Conservation (phyloP, 2,113 vertebrate species). For the Megalops atlanticus region DNA sequence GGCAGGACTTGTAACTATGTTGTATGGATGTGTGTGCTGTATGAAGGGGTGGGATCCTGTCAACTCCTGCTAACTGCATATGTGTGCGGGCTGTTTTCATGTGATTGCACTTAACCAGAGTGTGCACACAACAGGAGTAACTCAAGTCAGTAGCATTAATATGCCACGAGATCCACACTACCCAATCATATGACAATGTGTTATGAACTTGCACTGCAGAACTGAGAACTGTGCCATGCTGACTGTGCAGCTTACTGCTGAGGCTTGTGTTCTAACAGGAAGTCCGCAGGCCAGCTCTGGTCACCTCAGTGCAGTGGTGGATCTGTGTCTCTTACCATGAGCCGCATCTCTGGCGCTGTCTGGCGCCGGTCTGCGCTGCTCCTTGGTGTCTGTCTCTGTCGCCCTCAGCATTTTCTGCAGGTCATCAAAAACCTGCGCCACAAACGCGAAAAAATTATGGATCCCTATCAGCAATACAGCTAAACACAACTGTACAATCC, state of each 20-base stretch:
- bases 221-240: no score
- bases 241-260: background rate
- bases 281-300: background rate
- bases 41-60: no score
- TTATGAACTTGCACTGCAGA: no score
- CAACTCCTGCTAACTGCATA: background rate
- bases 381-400: constrained; percentile 24
- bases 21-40: no score
- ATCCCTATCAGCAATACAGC: background rate
- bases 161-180: no score
- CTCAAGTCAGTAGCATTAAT: no score
- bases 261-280: background rate
- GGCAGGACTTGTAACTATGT: no score
- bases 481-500: background rate
- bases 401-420: constrained; percentile 60
- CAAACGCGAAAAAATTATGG: background rate
- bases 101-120: no score
- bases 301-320: background rate
- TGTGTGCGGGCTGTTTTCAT: background rate
- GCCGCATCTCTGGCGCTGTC: constrained; percentile 23
- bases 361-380: constrained; percentile 29
- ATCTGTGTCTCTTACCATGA: constrained; percentile 33
- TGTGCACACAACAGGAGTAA: no score
- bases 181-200: no score
- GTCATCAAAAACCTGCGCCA: constrained; percentile 66